These are phyloP conservation scores for Lipophrys pholis DNA, from an alignment of 2,113 vertebrate genomes.

Conservation along the genomic window DNA sequence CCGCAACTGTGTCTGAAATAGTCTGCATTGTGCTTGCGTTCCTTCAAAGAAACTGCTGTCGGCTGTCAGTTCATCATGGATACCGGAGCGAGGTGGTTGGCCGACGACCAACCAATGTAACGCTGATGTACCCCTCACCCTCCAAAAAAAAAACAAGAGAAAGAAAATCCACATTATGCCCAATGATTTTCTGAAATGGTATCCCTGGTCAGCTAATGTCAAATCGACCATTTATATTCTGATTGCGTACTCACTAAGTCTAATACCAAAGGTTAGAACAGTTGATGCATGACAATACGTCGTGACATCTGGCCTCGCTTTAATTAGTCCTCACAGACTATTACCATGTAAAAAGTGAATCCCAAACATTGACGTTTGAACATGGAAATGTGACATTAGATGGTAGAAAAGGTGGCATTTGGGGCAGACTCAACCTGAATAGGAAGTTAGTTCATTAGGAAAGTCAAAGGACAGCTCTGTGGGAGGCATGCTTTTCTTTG, in stretches of 20 bases:
- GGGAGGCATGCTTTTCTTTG: constrained; percentile 40
- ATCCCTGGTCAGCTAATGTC: constrained; percentile 31
- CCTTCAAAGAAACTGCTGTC: neutral
- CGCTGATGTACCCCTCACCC: neutral
- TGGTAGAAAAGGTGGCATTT: constrained; percentile 77
- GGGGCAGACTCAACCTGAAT: constrained; percentile 69
- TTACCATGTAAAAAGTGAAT: constrained; percentile 59
- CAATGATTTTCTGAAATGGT: constrained; percentile 23
- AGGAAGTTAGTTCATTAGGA: constrained; percentile 80
- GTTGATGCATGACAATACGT: constrained; percentile 70
- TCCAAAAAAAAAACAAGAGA: neutral
- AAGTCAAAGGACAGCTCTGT: constrained; percentile 60
- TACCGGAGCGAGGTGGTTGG: neutral
- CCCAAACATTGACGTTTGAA: constrained; percentile 72
- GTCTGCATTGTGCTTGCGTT: neutral
- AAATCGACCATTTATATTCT: constrained; percentile 48
- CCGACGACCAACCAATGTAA: neutral
- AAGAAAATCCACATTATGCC: constrained; percentile 5
- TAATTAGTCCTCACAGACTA: constrained; percentile 77
- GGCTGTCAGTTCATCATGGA: neutral
- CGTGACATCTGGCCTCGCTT: constrained; percentile 67
- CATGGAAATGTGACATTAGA: constrained; percentile 84
- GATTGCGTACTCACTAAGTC: constrained; percentile 44
- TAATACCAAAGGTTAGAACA: constrained; percentile 62
- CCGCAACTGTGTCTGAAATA: neutral